Evolutionary conservation across 2,888 invertebrate genomes (phyloP).

Genomic region (Eupithecia subumbrata): DNA sequence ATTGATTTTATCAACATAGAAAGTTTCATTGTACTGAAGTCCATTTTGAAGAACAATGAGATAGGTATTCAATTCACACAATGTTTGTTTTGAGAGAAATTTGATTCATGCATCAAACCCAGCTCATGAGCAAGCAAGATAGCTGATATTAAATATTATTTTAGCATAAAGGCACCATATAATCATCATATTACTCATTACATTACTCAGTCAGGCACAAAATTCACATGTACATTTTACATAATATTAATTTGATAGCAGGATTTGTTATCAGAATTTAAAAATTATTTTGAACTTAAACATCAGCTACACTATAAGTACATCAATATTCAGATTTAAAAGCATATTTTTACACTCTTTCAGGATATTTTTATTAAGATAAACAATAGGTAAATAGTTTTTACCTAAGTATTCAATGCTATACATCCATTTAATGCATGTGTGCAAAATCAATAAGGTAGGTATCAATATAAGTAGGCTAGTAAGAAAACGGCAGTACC

Average conservation of each 20-base stretch:
- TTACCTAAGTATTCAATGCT: background rate
- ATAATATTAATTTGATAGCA: background rate
- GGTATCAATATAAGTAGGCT: background rate
- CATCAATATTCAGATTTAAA: background rate
- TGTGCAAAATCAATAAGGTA: background rate
- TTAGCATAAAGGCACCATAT: conserved; percentile 31
- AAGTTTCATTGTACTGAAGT: background rate
- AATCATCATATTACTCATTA: conserved; percentile 10
- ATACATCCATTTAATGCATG: background rate
- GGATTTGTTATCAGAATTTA: background rate
- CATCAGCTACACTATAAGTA: background rate
- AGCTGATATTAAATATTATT: conserved; percentile 1
- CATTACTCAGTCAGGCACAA: conserved; percentile 25
- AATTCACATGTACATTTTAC: conserved; percentile 1
- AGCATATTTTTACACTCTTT: background rate
- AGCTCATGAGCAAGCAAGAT: background rate
- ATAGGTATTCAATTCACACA: background rate
- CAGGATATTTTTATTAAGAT: background rate
- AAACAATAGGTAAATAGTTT: background rate
- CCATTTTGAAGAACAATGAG: background rate
- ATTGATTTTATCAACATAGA: background rate
- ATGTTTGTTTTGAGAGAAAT: background rate
- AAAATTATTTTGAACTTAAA: background rate
- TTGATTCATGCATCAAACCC: background rate
- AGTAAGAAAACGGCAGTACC: background rate